Base-by-base conservation (phyloP, 2,888 invertebrate genomes). In the Macrophya alboannulata region DNA sequence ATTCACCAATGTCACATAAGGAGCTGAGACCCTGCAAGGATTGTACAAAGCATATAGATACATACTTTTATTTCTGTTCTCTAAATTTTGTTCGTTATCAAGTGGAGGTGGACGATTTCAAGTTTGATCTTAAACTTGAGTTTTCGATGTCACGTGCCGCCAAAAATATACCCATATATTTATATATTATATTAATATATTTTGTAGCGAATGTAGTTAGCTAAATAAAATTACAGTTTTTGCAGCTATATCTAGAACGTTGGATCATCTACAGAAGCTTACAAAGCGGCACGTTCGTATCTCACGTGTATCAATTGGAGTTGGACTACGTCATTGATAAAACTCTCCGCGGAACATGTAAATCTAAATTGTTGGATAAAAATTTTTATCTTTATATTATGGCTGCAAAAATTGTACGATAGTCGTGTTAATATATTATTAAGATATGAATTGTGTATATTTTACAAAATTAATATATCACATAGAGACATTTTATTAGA, bases 171-270 rank as follows among this genome's bases (percentile, higher is more conserved):
- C 48, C 40, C 74, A 74, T 62, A 31, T 76, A 86, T 83, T 83
- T 83, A 68, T 68, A 68, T 68, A 68, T 83, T 83, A 68, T 83
- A 83, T 83, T 68, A 83, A 83, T 83, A 83, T 83, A 83, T 83
- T 83, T 83, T 31, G 48, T 68, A 83, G 83, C 68, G 31, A 83
- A 83, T 83, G 68, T 83, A 83, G 83, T 85, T 85, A 85, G 85
- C 45, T 82, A 81, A 85, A 82, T 85, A 21, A 82, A 81, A 82
- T 71, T 59, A 40, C 55, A 55, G 77, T 85, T 55, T 82, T 82
- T 68, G 68, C 81, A 43, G 79, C 37, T 40, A 25, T 55, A 82
- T 59, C n/a, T 21, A 40, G 55, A 48, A 31, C 48, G 12, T 62
- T 62, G 43, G 8, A 55, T 77, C 17, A 4, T 55, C 37, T 17